Base-by-base conservation (phyloP, 2,797 vertebrate species). In the Buphagus erythrorhynchus region DNA sequence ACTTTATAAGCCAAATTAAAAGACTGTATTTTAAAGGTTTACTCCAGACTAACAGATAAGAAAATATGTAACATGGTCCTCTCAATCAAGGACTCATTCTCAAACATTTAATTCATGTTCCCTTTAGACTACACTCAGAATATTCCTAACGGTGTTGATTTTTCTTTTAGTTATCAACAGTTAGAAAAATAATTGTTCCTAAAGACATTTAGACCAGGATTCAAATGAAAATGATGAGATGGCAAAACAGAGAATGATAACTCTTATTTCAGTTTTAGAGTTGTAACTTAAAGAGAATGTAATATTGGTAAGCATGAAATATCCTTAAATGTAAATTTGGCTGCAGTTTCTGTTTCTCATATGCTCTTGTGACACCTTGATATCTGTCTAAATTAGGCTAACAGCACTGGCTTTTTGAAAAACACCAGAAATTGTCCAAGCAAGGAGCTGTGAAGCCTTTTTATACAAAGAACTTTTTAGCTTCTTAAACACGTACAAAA, bases 1-100 rank as follows among this genome's bases (percentile, higher is more conserved):
- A 31, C 75, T 65, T 78, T 42, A 17, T 63, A 73, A 69, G 7
- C 36, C 22, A 71, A 59, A 86, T 22, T 26, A 49, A 43, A 36
- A 71, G 4, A 52, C 35, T 78, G 2, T 40, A 31, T 29, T 29
- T 63, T 18, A 28, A 46, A 46, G 7, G 5, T 22, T 82, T 62
- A 35, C 9, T 88, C 13, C 16, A 69, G 48, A 54, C 11, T 71
- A 33, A 49, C 22, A 73, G 18, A 3, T n/a, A n/a, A 58, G 45
- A 69, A 81, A 57, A n/a, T 4, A 9, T 0, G 1, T 15, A 29
- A 35, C 3, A 4, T 13, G 2, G 14, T 84, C 4, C 21, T 76
- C 29, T 77, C 28, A 28, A 42, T 31, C 31, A 49, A 65, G 12
- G 24, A 33, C 18, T 74, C 6, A 2, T 84, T 77, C 43, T 58